Conservation (phyloP, 2,113 vertebrate species). For the Zeus faber region DNA sequence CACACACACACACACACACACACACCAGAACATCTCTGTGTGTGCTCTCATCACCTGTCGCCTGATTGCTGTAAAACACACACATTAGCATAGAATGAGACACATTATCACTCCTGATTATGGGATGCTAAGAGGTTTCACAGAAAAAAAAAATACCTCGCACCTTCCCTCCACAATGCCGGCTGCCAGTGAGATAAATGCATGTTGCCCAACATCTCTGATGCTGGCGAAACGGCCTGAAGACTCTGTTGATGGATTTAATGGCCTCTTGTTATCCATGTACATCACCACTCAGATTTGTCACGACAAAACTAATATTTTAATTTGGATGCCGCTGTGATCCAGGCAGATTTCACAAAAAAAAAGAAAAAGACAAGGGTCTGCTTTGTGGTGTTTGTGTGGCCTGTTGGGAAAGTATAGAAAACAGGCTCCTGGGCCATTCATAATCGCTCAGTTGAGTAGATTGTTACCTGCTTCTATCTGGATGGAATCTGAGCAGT, state of each 20-base stretch:
- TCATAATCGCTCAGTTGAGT: too few species aligned
- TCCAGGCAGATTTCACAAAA: too few species aligned
- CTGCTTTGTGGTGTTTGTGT: too few species aligned
- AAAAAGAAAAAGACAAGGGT: too few species aligned
- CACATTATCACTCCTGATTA: constrained; percentile 79
- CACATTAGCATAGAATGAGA: constrained; percentile 79
- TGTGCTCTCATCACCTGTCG: constrained; percentile 74
- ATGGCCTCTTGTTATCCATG: constrained; percentile 76
- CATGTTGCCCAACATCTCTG: constrained; percentile 74
- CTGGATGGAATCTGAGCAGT: too few species aligned
- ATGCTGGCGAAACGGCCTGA: constrained; percentile 61
- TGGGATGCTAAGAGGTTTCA: constrained; percentile 73
- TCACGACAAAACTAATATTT: constrained; percentile 57
- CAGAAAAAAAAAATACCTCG: constrained; percentile 62
- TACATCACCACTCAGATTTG: constrained; percentile 58
- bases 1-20: constrained; percentile 12
- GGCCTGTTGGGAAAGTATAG: background rate
- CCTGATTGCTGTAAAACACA: constrained; percentile 80
- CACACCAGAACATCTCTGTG: constrained; percentile 62
- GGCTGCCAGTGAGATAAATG: constrained; percentile 78
- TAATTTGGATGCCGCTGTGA: constrained; percentile 28
- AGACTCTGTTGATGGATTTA: constrained; percentile 85
- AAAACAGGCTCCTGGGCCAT: too few species aligned
- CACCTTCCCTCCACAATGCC: constrained; percentile 80
- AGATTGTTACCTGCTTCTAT: too few species aligned